These are phyloP conservation scores for Lepidurus couesii DNA, from an alignment of 1,140 invertebrate genomes.

Conservation along the genomic window DNA sequence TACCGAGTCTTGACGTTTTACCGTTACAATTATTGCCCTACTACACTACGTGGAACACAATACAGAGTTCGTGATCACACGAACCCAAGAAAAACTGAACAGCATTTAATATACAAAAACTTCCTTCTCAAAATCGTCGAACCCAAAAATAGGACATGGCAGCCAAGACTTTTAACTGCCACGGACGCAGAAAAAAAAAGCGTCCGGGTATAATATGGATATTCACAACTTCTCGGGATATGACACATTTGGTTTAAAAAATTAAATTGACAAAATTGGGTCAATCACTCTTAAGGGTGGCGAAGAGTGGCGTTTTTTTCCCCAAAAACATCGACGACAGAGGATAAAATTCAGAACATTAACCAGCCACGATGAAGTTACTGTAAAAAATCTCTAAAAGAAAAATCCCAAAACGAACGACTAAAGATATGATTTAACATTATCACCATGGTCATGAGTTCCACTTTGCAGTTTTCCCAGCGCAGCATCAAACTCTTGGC, in stretches of 20 bases:
- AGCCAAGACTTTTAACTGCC: not conserved
- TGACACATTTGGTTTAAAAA: not conserved
- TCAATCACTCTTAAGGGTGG: not conserved
- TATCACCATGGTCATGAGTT: constrained; percentile 9
- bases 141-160: not conserved
- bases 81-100: not conserved
- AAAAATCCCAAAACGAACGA: not conserved
- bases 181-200: not conserved
- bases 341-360: not conserved
- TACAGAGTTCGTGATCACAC: not conserved
- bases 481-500: not conserved
- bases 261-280: not conserved
- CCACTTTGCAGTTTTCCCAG: not conserved
- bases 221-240: constrained; percentile 3
- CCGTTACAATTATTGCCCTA: constrained; percentile 19
- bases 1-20: not conserved
- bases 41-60: constrained; percentile 21
- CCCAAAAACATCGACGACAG: not conserved
- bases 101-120: constrained; percentile 6
- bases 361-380: constrained; percentile 5
- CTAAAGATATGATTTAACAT: constrained; percentile 18
- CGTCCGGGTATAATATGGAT: not conserved
- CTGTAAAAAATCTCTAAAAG: not conserved
- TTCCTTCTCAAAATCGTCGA: not conserved
- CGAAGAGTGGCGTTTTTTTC: not conserved